Evolutionary conservation across 2,888 invertebrate species (phyloP).

Genomic region (Biston stratarius): DNA sequence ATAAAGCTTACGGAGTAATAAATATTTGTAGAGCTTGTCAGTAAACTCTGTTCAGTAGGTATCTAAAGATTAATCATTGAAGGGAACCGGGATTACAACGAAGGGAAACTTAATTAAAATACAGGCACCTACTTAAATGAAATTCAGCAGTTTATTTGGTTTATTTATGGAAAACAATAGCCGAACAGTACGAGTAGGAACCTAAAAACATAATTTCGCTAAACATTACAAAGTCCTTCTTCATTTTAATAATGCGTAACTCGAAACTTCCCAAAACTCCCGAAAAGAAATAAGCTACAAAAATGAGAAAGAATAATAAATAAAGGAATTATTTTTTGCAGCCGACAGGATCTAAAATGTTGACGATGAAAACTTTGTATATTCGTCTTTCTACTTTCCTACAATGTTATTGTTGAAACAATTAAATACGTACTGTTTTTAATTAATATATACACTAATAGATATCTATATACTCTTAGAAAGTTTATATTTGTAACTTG

Average conservation of each 20-base stretch:
- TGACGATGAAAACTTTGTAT: constrained; percentile 50
- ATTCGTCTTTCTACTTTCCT: constrained; percentile 10
- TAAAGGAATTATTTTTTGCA: constrained; percentile 60
- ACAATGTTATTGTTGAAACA: constrained; percentile 2
- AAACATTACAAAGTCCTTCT: constrained; percentile 46
- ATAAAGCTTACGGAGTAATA: constrained; percentile 5
- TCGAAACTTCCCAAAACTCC: constrained; percentile 48
- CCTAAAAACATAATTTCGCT: constrained; percentile 38
- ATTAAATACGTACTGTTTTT: not conserved
- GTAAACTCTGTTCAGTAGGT: constrained; percentile 10
- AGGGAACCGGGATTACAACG: constrained; percentile 14
- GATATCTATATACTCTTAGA: not conserved
- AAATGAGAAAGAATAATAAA: constrained; percentile 59
- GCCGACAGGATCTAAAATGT: constrained; percentile 53
- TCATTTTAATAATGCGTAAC: constrained; percentile 61
- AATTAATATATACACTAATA: too few species aligned
- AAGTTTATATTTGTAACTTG: too few species aligned
- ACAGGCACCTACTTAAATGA: constrained; percentile 10
- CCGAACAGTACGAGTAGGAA: constrained; percentile 13
- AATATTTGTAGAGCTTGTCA: constrained; percentile 15
- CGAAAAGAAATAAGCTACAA: constrained; percentile 59
- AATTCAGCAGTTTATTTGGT: constrained; percentile 20
- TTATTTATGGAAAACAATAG: constrained; percentile 28
- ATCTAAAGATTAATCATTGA: constrained; percentile 24
- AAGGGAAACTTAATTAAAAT: constrained; percentile 27